Conservation (phyloP, 2,797 vertebrate species). For the Bradypodion pumilum region DNA sequence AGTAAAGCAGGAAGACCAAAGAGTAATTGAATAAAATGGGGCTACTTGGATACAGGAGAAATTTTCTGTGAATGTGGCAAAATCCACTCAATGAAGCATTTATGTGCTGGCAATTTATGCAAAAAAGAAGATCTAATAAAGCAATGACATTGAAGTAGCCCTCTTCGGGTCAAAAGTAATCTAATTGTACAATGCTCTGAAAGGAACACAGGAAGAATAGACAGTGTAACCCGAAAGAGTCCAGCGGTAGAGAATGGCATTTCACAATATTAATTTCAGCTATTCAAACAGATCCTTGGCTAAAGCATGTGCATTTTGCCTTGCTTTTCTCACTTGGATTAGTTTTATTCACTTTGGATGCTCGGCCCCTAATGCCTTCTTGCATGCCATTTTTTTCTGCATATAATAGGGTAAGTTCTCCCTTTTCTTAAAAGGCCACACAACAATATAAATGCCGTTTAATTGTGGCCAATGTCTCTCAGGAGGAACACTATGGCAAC, state of each 20-base stretch:
- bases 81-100: no score
- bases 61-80: no score
- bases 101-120: no score
- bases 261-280: neutral
- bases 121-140: no score
- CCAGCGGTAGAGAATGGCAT: rapidly evolving
- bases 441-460: conserved; percentile 30
- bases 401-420: neutral
- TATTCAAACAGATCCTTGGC: no score
- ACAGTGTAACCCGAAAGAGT: neutral
- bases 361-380: rapidly evolving
- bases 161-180: no score
- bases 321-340: neutral
- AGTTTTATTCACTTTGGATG: rapidly evolving
- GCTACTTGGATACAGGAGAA: no score
- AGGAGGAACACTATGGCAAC: conserved; percentile 5
- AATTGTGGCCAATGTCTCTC: conserved; percentile 27
- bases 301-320: conserved; percentile 41
- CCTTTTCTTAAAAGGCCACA: conserved; percentile 8
- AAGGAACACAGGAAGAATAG: neutral
- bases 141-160: no score
- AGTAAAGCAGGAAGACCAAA: no score
- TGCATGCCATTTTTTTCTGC: neutral
- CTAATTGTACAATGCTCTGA: no score
- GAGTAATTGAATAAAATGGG: no score